Percentiles rank a stretch among this genome's conserved stretches.
These are phyloP conservation scores for Ericerus pela DNA, from an alignment of 1,140 invertebrate species.

Conservation along the genomic window DNA sequence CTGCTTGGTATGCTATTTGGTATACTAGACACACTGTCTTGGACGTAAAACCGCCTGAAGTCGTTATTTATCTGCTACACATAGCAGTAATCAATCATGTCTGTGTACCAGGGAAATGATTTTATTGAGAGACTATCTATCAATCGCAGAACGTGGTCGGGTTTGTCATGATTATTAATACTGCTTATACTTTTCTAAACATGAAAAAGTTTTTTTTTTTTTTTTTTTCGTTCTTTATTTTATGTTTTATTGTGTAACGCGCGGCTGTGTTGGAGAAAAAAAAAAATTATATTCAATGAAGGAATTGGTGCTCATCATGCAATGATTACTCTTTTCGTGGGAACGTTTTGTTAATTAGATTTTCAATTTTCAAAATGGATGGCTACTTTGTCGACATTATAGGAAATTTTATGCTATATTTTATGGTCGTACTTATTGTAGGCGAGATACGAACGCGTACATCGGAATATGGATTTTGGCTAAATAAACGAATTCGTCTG, in stretches of 20 bases:
- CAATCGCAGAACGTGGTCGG: background rate
- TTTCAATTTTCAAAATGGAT: too few relatives aligned
- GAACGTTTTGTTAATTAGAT: too few relatives aligned
- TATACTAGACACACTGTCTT: constrained; percentile 5
- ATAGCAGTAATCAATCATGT: constrained; percentile 9
- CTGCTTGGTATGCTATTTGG: background rate
- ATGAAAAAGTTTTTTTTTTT: constrained; percentile 3
- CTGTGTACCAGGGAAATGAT: constrained; percentile 5
- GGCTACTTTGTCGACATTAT: too few relatives aligned
- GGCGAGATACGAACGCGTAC: too few relatives aligned
- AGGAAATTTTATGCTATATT: too few relatives aligned
- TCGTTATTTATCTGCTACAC: constrained; percentile 6
- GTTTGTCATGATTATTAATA: constrained; percentile 10
- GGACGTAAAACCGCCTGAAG: background rate
- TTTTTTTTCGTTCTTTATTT: too few relatives aligned
- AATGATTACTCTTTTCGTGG: too few relatives aligned
- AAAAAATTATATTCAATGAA: too few relatives aligned
- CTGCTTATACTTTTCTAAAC: constrained; percentile 1
- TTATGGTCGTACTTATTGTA: too few relatives aligned
- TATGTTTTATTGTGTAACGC: background rate
- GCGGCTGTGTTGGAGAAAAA: background rate
- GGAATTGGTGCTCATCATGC: too few relatives aligned
- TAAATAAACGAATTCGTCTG: too few relatives aligned
- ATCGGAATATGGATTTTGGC: too few relatives aligned
- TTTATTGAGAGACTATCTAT: constrained; percentile 9